Evolutionary conservation across 2,888 invertebrate species (phyloP).

Genomic region (Fragum whitleyi): DNA sequence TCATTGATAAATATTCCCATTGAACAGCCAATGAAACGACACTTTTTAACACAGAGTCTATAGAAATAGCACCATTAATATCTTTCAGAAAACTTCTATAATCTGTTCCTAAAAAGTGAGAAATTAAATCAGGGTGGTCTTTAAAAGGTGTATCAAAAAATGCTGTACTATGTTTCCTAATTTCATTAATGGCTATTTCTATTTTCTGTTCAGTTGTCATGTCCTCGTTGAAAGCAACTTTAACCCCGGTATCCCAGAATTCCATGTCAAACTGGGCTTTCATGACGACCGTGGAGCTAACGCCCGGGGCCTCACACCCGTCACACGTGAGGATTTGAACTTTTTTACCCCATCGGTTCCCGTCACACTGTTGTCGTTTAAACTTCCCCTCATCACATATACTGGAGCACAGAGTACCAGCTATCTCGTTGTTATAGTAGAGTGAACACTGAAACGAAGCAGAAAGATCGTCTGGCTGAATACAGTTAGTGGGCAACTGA

Average conservation of each 20-base stretch:
- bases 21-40: conserved; percentile 1
- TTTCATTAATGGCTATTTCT: not conserved
- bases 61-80: not conserved
- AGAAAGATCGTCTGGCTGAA: no score
- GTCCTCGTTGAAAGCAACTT: not conserved
- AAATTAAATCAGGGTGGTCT: conserved; percentile 3
- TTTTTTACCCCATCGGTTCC: conserved; percentile 20
- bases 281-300: conserved; percentile 11
- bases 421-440: conserved; percentile 10
- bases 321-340: conserved; percentile 17
- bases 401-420: not conserved
- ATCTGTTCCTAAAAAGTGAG: conserved; percentile 9
- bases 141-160: conserved; percentile 6
- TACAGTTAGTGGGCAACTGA: no score
- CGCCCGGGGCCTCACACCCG: not conserved
- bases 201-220: conserved; percentile 7
- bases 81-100: not conserved
- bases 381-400: conserved; percentile 14
- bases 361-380: conserved; percentile 10
- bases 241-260: not conserved
- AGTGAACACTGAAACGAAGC: not conserved
- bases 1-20: conserved; percentile 19
- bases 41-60: conserved; percentile 18
- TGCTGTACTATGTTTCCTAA: not conserved
- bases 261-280: conserved; percentile 16